phyloP scores from a whole-genome alignment of 2,888 invertebrate species.

The Cosmia pyralina region DNA sequence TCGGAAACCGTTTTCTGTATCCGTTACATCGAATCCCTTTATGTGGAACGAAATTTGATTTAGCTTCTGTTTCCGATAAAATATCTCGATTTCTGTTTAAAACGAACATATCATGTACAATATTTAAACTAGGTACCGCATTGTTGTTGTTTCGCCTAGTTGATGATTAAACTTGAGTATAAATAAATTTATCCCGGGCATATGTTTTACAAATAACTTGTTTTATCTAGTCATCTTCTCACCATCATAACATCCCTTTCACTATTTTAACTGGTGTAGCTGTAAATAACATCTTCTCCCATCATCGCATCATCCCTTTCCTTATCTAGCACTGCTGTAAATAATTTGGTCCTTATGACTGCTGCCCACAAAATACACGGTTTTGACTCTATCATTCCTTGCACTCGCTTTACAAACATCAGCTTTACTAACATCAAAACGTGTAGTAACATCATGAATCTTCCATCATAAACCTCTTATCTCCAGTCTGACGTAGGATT shows the following conservation, averaged over 20 bases:
- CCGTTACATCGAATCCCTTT: background rate
- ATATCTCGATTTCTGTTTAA: background rate
- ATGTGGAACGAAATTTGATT: background rate
- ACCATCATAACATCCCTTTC: background rate
- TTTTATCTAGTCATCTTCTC: background rate
- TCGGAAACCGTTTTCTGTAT: background rate
- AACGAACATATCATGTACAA: background rate
- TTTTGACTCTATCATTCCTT: background rate
- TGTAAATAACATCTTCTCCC: background rate
- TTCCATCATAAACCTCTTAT: constrained; percentile 54
- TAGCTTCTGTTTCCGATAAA: background rate
- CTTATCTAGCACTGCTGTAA: background rate
- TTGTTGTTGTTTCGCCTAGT: background rate
- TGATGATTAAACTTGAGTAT: background rate
- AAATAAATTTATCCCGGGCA: background rate
- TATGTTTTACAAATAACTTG: background rate
- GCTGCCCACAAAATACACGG: no score
- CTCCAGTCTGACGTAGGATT: constrained; percentile 44
- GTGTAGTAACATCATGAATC: constrained; percentile 18
- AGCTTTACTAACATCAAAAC: background rate
- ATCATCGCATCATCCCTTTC: no score
- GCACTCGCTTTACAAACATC: background rate
- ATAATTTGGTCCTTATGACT: background rate
- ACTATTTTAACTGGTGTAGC: background rate
- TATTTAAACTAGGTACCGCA: background rate